phyloP scores from a whole-genome alignment of 2,113 vertebrate species.

The Poeciliopsis prolifica region DNA sequence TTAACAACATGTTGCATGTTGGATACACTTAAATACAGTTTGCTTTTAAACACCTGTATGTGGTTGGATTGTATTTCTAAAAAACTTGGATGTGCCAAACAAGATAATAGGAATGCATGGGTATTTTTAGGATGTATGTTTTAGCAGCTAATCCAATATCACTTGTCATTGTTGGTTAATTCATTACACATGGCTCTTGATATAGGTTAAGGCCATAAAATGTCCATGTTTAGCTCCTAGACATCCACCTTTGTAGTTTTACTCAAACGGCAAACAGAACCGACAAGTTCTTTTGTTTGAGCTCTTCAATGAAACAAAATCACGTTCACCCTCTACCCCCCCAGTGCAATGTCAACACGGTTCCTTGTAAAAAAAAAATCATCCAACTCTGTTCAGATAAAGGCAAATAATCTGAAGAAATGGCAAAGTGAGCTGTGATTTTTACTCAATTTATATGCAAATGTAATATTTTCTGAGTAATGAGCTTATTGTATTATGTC shows the following conservation, averaged over 20 bases:
- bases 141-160: no score
- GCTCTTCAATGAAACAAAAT: constrained; percentile 33
- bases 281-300: constrained; percentile 5
- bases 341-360: constrained; percentile 54
- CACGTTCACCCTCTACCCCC: constrained; percentile 31
- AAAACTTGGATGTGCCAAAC: no score
- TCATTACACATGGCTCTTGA: neutral
- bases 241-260: constrained; percentile 9
- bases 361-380: constrained; percentile 41
- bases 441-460: constrained; percentile 82
- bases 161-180: neutral
- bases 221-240: constrained; percentile 2
- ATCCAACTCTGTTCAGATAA: constrained; percentile 64
- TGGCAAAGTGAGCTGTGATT: constrained; percentile 59
- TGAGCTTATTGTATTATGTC: constrained; percentile 73
- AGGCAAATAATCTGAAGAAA: constrained; percentile 63
- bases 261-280: constrained; percentile 24
- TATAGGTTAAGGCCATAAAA: neutral
- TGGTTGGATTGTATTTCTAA: no score
- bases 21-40: no score
- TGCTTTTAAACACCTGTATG: no score
- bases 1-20: neutral
- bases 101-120: no score
- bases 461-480: constrained; percentile 76
- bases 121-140: no score